A percentile compares a stretch with the other conserved stretches of the same genome.
Conservation (phyloP, 1,140 invertebrate genomes). For the Nylanderia fulva region DNA sequence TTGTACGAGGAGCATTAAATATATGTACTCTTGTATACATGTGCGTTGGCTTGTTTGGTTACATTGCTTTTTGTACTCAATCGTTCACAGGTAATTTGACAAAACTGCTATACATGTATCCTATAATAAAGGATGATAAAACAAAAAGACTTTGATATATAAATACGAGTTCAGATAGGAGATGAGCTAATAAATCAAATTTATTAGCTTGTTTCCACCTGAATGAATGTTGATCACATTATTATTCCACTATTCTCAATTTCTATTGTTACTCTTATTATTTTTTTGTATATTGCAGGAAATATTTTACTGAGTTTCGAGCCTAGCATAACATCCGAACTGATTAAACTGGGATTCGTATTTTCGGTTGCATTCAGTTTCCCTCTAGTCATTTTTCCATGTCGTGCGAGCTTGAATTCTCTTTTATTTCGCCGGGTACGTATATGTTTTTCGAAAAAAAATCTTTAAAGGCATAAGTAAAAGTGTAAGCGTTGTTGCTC, state of each 20-base stretch:
- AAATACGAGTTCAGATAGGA: too few relatives aligned
- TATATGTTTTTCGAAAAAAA: constrained; percentile 25
- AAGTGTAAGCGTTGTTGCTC: neutral
- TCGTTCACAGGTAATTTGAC: constrained; percentile 88
- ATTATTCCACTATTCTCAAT: neutral
- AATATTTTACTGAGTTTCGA: constrained; percentile 96
- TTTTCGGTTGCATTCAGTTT: constrained; percentile 98
- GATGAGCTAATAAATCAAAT: too few relatives aligned
- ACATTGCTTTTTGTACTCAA: constrained; percentile 95
- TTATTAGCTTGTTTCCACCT: too few relatives aligned
- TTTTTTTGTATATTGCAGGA: constrained; percentile 86
- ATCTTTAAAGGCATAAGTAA: neutral
- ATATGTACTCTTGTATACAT: constrained; percentile 96
- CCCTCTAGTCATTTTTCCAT: constrained; percentile 98
- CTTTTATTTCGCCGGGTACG: constrained; percentile 94
- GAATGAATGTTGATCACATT: too few relatives aligned
- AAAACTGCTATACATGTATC: neutral
- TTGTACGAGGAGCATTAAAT: constrained; percentile 95
- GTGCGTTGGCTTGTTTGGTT: constrained; percentile 97
- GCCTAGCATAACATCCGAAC: constrained; percentile 92
- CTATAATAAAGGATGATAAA: neutral
- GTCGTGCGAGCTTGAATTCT: constrained; percentile 96
- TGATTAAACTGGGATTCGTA: constrained; percentile 97
- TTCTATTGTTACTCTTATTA: neutral
- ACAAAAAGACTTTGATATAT: too few relatives aligned